Base-by-base conservation (phyloP, 2,888 invertebrate genomes). In the Criorhina ranunculi region DNA sequence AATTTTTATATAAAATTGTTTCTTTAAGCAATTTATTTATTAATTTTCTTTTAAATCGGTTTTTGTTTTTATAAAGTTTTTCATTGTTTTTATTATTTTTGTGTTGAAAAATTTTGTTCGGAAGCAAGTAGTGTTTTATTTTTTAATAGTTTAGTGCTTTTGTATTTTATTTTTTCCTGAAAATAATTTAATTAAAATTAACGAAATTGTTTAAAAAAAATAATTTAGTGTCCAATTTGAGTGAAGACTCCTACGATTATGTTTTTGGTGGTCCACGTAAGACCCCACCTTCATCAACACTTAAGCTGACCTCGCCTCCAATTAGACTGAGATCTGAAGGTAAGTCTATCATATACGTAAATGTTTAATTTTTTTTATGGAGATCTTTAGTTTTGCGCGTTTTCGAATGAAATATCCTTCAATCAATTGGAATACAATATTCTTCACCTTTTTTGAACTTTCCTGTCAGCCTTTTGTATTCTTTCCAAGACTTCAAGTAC, bases 211-310 rank as follows among this genome's bases (percentile, higher is more conserved):
- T 57, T 60, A 66, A 53, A 31, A 70, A 81, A 86, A 85, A 70
- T 79, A 78, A 86, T 88, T 86, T 89, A 92, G 92, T 92, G 91
- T 91, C 92, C 90, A 92, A 91, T 91, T 91, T 92, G 91, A 92
- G 91, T 90, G 92, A 92, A 90, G 91, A 91, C 89, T 92, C 92
- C 89, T 92, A 92, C 91, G 92, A 92, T 91, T 92, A 92, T 92
- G 92, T 92, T 90, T 92, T 92, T 92, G 92, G 92, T 90, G 92
- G 92, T 91, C 92, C 91, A 90, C 90, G 90, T 89, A 91, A 92
- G 90, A 91, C 90, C 89, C 91, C 92, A 90, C 91, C 91, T 89
- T 89, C 91, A 89, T 90, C 91, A 89, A 91, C 92, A 89, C 91
- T 92, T 89, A 92, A 92, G 92, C 92, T 92, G 92, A 92, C 92